These are phyloP conservation scores for Luscinia luscinia DNA, from an alignment of 2,797 vertebrate species.

Conservation along the genomic window DNA sequence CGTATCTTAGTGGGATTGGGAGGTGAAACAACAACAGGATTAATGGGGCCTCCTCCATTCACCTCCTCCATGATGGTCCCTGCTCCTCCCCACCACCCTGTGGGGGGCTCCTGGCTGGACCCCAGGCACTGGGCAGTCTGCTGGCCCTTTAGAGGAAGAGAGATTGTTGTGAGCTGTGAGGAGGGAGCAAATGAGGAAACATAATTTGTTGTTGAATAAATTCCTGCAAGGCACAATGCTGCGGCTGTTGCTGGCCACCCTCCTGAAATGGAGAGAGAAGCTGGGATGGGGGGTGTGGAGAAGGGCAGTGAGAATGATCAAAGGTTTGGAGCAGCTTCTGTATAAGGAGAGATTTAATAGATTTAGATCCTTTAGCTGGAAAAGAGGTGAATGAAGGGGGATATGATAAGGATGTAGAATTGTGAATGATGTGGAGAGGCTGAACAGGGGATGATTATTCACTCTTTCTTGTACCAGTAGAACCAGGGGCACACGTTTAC, in stretches of 20 bases:
- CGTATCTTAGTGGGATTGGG: neutral
- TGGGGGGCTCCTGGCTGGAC: neutral
- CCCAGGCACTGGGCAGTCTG: neutral
- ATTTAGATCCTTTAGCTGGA: conserved; percentile 44
- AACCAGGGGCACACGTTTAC: conserved; percentile 61
- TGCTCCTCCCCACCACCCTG: neutral
- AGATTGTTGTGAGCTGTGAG: neutral
- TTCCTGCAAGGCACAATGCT: neutral
- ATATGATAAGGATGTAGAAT: conserved; percentile 7
- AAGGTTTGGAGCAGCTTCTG: conserved; percentile 49
- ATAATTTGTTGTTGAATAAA: neutral
- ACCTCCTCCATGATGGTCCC: neutral
- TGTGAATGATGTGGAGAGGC: conserved; percentile 20
- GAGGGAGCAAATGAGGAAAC: neutral
- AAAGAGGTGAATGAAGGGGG: conserved; percentile 13
- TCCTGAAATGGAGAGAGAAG: neutral
- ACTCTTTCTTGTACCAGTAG: neutral
- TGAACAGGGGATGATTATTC: conserved; percentile 39
- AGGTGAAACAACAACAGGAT: neutral
- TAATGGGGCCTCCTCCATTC: neutral
- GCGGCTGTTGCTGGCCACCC: neutral
- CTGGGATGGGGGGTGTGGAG: neutral
- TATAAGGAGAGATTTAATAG: conserved; percentile 61
- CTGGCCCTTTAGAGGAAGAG: neutral
- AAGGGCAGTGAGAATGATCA: conserved; percentile 25